A percentile compares a stretch with the other conserved stretches of the same genome.
Evolutionary conservation across 1,140 invertebrate genomes (phyloP).

Genomic region (Homalodisca vitripennis): DNA sequence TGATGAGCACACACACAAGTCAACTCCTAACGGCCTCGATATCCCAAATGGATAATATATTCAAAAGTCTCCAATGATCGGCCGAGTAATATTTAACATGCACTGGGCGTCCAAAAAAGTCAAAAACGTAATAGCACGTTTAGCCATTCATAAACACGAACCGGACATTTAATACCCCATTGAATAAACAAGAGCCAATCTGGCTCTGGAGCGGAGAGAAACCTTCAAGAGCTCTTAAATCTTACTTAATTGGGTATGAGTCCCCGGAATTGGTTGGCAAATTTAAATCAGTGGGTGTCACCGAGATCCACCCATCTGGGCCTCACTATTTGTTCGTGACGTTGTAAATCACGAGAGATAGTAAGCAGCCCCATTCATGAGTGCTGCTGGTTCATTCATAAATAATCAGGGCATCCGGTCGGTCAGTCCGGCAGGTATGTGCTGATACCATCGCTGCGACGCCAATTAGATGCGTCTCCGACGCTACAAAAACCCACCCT

Average conservation of each 20-base stretch:
- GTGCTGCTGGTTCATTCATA: background rate
- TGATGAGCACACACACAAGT: no score
- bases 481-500: background rate
- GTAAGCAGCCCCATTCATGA: slow-evolving; percentile 1
- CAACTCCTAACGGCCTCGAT: no score
- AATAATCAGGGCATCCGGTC: slow-evolving; percentile 11
- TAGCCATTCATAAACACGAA: slow-evolving; percentile 18
- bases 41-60: no score
- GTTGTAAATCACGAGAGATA: slow-evolving; percentile 5
- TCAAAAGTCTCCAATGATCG: no score
- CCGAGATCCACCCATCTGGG: background rate
- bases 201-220: background rate
- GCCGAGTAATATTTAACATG: no score
- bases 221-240: slow-evolving; percentile 11
- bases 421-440: background rate
- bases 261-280: slow-evolving; percentile 19
- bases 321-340: background rate
- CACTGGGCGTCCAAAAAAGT: background rate
- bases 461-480: slow-evolving; percentile 17
- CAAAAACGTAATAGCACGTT: slow-evolving; percentile 4
- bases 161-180: slow-evolving; percentile 23
- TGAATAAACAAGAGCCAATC: slow-evolving; percentile 22
- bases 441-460: background rate
- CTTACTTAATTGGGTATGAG: slow-evolving; percentile 25
- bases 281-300: slow-evolving; percentile 20